phyloP scores from a whole-genome alignment of 2,797 vertebrate genomes.

The Periophthalmus magnuspinnatus region DNA sequence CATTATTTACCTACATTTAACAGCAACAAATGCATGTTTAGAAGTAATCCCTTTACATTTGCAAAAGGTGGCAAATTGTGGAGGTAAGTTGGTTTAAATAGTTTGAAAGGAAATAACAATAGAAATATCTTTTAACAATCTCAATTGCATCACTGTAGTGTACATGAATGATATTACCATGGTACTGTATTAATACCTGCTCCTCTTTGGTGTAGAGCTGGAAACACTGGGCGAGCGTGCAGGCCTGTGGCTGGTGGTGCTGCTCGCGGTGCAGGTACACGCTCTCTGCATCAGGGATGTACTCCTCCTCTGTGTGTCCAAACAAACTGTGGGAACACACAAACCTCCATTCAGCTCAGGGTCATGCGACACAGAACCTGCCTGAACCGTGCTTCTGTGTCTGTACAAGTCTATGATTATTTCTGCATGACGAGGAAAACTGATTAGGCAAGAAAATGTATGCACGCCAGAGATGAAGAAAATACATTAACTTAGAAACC shows the following conservation, averaged over 20 bases:
- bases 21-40: no score
- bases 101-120: no score
- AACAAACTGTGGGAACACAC: conserved; percentile 83
- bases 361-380: conserved; percentile 4
- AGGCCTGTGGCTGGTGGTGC: conserved; percentile 95
- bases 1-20: no score
- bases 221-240: conserved; percentile 97
- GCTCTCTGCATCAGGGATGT: conserved; percentile 95
- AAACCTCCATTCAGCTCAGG: conserved; percentile 13
- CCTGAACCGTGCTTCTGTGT: background rate
- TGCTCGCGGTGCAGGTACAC: conserved; percentile 93
- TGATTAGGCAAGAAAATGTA: conserved; percentile 8
- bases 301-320: conserved; percentile 93
- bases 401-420: conserved; percentile 11
- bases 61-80: no score
- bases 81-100: no score
- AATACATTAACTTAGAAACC: background rate
- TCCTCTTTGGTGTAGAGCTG: conserved; percentile 99
- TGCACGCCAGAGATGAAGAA: background rate
- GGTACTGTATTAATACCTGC: conserved; percentile 77
- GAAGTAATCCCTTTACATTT: no score
- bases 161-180: background rate
- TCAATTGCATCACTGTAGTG: no score
- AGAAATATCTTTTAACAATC: no score
- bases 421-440: background rate